A percentile compares a stretch with the other conserved stretches of the same genome.
Evolutionary conservation across 2,113 vertebrate species (phyloP).

Genomic region (Callipepla californica): DNA sequence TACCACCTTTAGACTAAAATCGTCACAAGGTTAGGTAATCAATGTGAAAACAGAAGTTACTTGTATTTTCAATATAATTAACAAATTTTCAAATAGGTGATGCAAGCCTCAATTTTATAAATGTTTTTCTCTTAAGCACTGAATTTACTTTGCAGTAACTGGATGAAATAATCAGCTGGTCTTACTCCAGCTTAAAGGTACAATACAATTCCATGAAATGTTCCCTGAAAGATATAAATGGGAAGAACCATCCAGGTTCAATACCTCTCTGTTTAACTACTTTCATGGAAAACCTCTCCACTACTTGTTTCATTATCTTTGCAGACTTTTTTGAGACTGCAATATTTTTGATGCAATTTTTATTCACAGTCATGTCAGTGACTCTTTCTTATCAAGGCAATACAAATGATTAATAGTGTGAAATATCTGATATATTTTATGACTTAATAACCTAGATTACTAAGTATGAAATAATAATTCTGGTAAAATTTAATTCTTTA

Average conservation of each 20-base stretch:
- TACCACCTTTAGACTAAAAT: background rate
- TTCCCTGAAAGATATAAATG: background rate
- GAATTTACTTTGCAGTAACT: background rate
- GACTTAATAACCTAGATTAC: background rate
- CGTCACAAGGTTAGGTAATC: background rate
- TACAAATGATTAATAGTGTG: background rate
- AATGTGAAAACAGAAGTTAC: background rate
- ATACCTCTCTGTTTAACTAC: background rate
- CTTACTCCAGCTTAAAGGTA: background rate
- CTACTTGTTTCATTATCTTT: background rate
- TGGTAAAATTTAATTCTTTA: background rate
- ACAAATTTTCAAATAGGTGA: background rate
- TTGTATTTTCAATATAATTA: background rate
- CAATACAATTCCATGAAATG: background rate
- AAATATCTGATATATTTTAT: background rate
- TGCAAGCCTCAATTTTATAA: background rate
- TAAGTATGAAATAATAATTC: background rate
- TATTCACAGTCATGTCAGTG: background rate
- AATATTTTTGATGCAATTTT: background rate
- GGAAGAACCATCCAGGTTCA: background rate
- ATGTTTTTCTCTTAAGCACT: background rate
- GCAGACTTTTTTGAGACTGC: background rate
- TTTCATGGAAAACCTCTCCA: background rate
- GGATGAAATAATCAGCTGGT: background rate
- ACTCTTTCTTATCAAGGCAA: background rate